A percentile compares a stretch with the other conserved stretches of the same genome.
Conservation (phyloP, 2,888 invertebrate species). For the Shargacucullia verbasci region DNA sequence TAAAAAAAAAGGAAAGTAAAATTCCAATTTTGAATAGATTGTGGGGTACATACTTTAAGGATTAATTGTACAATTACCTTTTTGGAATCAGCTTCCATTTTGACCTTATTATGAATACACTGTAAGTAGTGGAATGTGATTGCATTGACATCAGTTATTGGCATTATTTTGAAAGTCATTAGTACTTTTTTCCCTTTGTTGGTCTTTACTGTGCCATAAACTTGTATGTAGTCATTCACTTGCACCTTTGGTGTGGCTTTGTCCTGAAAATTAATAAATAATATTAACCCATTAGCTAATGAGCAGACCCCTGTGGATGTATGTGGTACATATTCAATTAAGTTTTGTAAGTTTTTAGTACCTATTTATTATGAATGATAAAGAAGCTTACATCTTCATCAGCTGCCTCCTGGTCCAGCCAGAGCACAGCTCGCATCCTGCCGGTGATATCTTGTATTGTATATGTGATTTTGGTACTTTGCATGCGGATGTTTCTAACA, state of each 20-base stretch:
- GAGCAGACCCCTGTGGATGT: too few relatives aligned
- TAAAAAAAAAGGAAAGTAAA: too few relatives aligned
- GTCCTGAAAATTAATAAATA: constrained; percentile 68
- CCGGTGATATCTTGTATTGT: constrained; percentile 87
- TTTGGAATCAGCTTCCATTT: constrained; percentile 85
- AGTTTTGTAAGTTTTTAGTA: too few relatives aligned
- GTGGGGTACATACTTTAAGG: too few relatives aligned
- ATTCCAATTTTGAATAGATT: too few relatives aligned
- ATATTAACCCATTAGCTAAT: too few relatives aligned
- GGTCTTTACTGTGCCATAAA: constrained; percentile 85
- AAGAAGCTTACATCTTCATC: constrained; percentile 79
- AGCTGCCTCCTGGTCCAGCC: constrained; percentile 85
- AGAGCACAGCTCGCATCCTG: constrained; percentile 84
- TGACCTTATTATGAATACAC: constrained; percentile 84
- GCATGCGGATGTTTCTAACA: constrained; percentile 80
- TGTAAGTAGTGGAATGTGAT: constrained; percentile 87
- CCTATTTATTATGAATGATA: too few relatives aligned
- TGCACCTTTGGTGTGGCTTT: constrained; percentile 83
- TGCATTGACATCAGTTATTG: constrained; percentile 81
- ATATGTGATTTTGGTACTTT: constrained; percentile 86
- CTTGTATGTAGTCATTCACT: constrained; percentile 85
- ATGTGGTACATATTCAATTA: too few relatives aligned
- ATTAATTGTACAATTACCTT: constrained; percentile 68
- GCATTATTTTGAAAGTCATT: constrained; percentile 85
- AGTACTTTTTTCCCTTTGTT: constrained; percentile 85